Base-by-base conservation (phyloP, 2,797 vertebrate genomes). In the Danio tinwini region DNA sequence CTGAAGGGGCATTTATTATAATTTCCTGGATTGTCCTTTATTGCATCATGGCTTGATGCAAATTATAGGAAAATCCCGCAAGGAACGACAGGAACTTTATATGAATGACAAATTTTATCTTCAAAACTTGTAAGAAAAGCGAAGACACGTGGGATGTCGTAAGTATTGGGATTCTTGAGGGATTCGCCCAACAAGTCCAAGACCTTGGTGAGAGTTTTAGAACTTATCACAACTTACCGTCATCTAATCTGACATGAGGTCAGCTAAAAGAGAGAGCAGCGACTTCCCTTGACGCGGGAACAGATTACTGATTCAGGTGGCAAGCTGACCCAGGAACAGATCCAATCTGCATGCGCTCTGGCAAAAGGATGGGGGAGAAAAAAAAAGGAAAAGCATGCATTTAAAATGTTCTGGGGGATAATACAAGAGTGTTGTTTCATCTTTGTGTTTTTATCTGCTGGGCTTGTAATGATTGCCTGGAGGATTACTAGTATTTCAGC, bases 231-330 rank as follows among this genome's bases (percentile, higher is more conserved):
- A 47, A 37, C 3, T 56, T 47, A 47, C 62, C 40, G 40, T 76
- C 80, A 63, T 74, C 12, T 21, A 0, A 13, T 39, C 37, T 68
- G 71, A 81, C 16, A 45, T n/a, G 12, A n/a, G 65, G 58, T 55
- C 71, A 72, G 67, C 53, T 67, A 59, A 63, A 37, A 19, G 67
- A 65, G 74, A 68, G 40, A 29, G 55, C 49, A 64, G 70, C 11
- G 17, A 37, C 10, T 74, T 81, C 58, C 80, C 75, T 84, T 79
- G 85, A 85, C 65, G 73, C 63, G 40, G 53, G 63, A 80, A 82
- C 78, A 81, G 53, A 89, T 87, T 85, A 83, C 77, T 52, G 47
- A 86, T 90, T 85, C 86, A 81, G 84, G 82, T 87, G 73, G 84
- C 84, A 84, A 85, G 82, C 87, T 90, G 84, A 79, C 81, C 81